phyloP scores from a whole-genome alignment of 1,140 invertebrate species.

The Hylyphantes graminicola region DNA sequence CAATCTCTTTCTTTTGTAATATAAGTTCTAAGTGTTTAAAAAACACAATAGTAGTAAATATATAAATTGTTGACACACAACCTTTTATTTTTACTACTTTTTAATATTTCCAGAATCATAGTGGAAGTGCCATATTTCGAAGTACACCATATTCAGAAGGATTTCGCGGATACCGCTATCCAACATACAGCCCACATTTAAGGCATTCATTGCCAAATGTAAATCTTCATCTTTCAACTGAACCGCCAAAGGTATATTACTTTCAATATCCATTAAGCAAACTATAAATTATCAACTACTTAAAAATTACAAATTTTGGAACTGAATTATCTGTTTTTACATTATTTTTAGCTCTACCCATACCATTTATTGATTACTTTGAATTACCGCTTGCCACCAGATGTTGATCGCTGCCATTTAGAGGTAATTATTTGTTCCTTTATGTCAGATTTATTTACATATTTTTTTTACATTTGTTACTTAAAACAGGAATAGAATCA shows the following conservation, averaged over 20 bases:
- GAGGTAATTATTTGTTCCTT: constrained; percentile 70
- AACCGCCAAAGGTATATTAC: constrained; percentile 78
- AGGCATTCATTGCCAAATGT: constrained; percentile 91
- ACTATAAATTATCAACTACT: not conserved
- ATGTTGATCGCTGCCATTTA: constrained; percentile 95
- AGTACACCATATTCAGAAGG: constrained; percentile 81
- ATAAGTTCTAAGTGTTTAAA: not conserved
- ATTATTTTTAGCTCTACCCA: constrained; percentile 79
- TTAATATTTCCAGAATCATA: constrained; percentile 73
- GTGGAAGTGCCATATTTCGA: constrained; percentile 71
- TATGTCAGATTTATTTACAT: not conserved
- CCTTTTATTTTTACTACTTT: not conserved
- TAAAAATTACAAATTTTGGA: not conserved
- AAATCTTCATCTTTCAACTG: constrained; percentile 75
- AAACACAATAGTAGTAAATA: not conserved
- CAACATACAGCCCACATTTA: constrained; percentile 73
- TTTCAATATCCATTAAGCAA: not conserved
- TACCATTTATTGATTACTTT: constrained; percentile 95
- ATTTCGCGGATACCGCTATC: constrained; percentile 69
- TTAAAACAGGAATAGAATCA: not conserved
- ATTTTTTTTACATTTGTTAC: not conserved
- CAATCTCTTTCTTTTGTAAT: not conserved
- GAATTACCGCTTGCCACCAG: constrained; percentile 95
- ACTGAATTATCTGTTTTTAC: not conserved
- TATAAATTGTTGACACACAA: not conserved